Percentiles rank a stretch among this genome's conserved stretches.
Conservation (phyloP, 1,140 invertebrate species). For the Polypedilum pembai region DNA sequence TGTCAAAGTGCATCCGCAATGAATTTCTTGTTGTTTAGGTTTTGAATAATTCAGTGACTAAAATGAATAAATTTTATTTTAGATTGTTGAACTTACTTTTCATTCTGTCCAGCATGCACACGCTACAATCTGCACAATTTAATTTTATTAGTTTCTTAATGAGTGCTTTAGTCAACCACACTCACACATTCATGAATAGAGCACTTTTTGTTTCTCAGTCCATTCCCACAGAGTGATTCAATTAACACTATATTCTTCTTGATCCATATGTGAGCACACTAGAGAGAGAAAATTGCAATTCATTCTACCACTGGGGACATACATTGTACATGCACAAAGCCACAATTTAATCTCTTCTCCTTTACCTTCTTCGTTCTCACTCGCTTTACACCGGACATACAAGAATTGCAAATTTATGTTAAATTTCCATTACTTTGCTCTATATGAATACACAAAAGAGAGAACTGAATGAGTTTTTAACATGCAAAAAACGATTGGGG, state of each 20-base stretch:
- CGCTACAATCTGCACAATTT: not conserved
- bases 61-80: not conserved
- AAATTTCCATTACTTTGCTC: not conserved
- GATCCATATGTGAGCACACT: not conserved
- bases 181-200: not conserved
- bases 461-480: constrained; percentile 7
- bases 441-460: not conserved
- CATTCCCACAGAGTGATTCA: not conserved
- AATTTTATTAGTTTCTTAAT: not conserved
- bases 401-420: constrained; percentile 6
- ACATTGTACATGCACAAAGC: not conserved
- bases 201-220: not conserved
- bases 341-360: constrained; percentile 1
- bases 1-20: not conserved
- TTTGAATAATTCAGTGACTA: constrained; percentile 1
- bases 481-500: not conserved
- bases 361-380: not conserved
- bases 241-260: not conserved
- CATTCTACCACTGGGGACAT: not conserved
- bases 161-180: not conserved
- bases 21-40: not conserved
- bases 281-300: not conserved
- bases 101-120: not conserved
- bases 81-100: not conserved
- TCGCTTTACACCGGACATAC: constrained; percentile 8